A percentile compares a stretch with the other conserved stretches of the same genome.
Evolutionary conservation across 2,888 invertebrate species (phyloP).

Genomic region (Dynastes hyllus): DNA sequence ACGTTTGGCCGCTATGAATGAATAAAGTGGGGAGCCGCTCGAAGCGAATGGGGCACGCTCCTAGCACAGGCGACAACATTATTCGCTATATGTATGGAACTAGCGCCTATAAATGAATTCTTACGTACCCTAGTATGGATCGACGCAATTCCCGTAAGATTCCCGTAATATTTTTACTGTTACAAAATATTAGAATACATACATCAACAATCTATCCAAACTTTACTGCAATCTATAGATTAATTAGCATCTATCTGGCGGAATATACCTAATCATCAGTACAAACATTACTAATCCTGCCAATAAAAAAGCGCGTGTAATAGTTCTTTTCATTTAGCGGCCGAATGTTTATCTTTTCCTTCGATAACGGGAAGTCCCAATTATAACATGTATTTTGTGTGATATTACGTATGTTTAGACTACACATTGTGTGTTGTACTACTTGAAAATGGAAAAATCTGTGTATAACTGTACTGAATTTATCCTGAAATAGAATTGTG

Average conservation of each 20-base stretch:
- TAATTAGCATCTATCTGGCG: background rate
- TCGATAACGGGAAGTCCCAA: constrained; percentile 7
- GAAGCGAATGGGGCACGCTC: too few relatives aligned
- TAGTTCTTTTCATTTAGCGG: background rate
- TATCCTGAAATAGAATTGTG: background rate
- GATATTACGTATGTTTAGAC: background rate
- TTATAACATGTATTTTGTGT: background rate
- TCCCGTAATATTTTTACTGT: too few relatives aligned
- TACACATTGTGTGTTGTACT: background rate
- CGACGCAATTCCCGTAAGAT: too few relatives aligned
- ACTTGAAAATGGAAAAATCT: background rate
- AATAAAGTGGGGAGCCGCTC: too few relatives aligned
- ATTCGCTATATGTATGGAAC: too few relatives aligned
- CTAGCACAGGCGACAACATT: too few relatives aligned
- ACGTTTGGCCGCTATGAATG: too few relatives aligned
- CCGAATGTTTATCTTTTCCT: background rate
- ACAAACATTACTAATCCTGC: background rate
- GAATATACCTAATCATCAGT: background rate
- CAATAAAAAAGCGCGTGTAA: background rate
- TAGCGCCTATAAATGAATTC: too few relatives aligned
- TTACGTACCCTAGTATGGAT: too few relatives aligned
- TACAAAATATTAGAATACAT: too few relatives aligned
- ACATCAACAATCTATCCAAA: background rate
- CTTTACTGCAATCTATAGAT: background rate
- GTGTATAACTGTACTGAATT: background rate